phyloP scores from a whole-genome alignment of 1,140 invertebrate species.

The Gerris buenoi region DNA sequence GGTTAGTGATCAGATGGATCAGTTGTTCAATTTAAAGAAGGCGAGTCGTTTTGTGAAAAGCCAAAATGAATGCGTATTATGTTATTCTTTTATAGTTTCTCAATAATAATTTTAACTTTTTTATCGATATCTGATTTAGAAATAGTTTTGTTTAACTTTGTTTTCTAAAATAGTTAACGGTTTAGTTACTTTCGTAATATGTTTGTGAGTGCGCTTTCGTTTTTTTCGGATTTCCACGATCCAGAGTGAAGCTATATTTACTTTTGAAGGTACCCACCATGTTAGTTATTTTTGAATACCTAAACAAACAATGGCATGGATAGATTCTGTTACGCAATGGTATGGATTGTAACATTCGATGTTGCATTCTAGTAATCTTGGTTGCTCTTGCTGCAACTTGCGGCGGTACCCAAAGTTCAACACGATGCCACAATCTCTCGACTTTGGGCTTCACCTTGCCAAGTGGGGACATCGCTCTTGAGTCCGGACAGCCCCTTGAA shows the following conservation, averaged over 20 bases:
- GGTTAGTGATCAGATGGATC: neutral
- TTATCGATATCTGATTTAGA: neutral
- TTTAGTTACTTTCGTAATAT: too few relatives aligned
- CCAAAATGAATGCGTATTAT: neutral
- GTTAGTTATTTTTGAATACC: neutral
- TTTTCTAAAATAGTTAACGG: neutral
- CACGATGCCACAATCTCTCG: neutral
- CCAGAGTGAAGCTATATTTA: neutral
- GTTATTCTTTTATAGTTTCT: neutral
- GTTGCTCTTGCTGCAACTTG: neutral
- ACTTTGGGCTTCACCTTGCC: conserved; percentile 29
- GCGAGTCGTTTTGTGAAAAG: neutral
- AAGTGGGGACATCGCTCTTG: conserved; percentile 35
- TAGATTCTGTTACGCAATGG: neutral
- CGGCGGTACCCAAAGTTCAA: neutral
- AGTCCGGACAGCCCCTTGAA: conserved; percentile 31
- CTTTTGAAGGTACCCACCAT: neutral
- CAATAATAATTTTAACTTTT: neutral
- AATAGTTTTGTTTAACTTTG: neutral
- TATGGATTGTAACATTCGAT: neutral
- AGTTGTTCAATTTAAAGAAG: neutral
- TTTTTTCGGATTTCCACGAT: neutral
- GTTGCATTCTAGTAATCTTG: neutral
- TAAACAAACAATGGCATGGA: neutral
- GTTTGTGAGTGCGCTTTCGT: neutral